Conservation (phyloP, 2,797 vertebrate species). For the Eremophila alpestris region DNA sequence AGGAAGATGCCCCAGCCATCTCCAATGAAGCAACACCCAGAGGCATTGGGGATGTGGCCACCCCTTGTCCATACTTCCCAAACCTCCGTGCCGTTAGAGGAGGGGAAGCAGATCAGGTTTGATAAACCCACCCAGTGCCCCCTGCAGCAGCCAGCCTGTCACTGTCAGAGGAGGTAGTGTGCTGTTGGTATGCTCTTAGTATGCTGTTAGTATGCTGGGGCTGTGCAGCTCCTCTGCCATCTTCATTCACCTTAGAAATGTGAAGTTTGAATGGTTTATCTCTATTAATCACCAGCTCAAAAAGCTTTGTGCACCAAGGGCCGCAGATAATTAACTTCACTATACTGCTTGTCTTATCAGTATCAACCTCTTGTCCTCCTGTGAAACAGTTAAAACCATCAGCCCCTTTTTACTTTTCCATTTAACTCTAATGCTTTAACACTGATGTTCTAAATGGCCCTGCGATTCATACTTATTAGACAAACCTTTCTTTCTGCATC, state of each 20-base stretch:
- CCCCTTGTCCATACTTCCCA: neutral
- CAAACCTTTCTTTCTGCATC: conserved; percentile 74
- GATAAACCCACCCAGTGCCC: neutral
- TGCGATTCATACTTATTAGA: conserved; percentile 72
- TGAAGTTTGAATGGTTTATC: conserved; percentile 76
- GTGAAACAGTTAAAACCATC: conserved; percentile 75
- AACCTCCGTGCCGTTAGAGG: neutral
- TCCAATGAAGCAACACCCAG: neutral
- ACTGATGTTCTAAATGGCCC: conserved; percentile 74
- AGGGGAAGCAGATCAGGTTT: neutral
- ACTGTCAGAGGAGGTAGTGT: neutral
- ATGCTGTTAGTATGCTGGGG: conserved; percentile 59
- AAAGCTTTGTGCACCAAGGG: conserved; percentile 74
- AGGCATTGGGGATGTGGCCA: neutral
- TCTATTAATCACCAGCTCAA: conserved; percentile 75
- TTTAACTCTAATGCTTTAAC: conserved; percentile 76
- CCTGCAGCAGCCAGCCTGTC: neutral
- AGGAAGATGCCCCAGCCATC: neutral
- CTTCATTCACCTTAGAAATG: conserved; percentile 75
- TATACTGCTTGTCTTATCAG: conserved; percentile 74
- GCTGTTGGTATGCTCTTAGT: conserved; percentile 39
- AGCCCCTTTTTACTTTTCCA: conserved; percentile 75
- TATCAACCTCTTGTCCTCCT: conserved; percentile 74
- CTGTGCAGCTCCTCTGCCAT: conserved; percentile 59
- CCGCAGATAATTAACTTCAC: conserved; percentile 75